phyloP scores from a whole-genome alignment of 2,113 vertebrate genomes.

The Melospiza melodia region DNA sequence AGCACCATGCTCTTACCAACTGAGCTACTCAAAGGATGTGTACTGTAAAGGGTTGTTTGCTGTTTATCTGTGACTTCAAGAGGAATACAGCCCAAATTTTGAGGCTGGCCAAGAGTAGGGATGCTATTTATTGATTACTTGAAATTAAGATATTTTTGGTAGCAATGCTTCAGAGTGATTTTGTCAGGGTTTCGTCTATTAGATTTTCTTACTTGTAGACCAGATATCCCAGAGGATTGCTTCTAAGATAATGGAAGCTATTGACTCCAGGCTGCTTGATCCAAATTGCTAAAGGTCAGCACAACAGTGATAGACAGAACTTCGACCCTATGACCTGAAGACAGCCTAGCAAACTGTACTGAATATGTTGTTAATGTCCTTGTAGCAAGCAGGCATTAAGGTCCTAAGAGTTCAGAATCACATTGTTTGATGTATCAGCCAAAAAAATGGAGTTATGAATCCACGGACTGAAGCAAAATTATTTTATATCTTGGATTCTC shows the following conservation, averaged over 20 bases:
- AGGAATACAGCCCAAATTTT: background rate
- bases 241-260: background rate
- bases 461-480: background rate
- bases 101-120: background rate
- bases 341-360: background rate
- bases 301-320: background rate
- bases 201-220: background rate
- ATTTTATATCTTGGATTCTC: background rate
- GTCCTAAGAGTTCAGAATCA: background rate
- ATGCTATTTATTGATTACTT: fast-evolving
- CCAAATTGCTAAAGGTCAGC: background rate
- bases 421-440: background rate
- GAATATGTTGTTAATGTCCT: background rate
- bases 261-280: background rate
- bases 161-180: too few relatives aligned
- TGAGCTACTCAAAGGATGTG: background rate
- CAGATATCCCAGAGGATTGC: background rate
- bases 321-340: background rate
- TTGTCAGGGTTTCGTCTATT: background rate
- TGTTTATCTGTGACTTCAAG: background rate
- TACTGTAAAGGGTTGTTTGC: background rate
- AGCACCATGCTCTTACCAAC: background rate
- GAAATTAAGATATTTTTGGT: too few relatives aligned
- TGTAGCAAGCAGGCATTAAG: background rate
- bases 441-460: background rate